Conservation (phyloP, 2,113 vertebrate genomes). For the Chaetura pelagica region DNA sequence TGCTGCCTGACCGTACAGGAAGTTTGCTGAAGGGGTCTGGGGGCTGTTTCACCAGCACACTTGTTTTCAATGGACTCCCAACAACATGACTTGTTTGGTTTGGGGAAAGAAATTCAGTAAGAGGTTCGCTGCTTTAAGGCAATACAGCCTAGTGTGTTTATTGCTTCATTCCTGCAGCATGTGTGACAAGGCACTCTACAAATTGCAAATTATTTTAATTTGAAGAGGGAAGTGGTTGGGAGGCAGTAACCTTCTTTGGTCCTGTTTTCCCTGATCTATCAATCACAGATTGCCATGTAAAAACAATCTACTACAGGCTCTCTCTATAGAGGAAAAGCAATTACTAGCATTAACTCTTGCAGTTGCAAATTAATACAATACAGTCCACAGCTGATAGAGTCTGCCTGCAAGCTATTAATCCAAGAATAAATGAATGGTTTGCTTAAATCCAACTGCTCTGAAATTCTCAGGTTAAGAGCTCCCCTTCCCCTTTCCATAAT, state of each 20-base stretch:
- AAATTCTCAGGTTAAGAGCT: background rate
- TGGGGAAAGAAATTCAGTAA: constrained; percentile 39
- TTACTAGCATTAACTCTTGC: constrained; percentile 63
- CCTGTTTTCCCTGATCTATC: constrained; percentile 64
- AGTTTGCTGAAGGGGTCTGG: constrained; percentile 65
- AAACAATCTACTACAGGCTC: constrained; percentile 47
- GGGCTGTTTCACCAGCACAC: constrained; percentile 49
- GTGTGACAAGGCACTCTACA: constrained; percentile 33
- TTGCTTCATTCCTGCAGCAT: constrained; percentile 9
- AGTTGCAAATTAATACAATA: constrained; percentile 48
- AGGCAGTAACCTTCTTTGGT: constrained; percentile 61
- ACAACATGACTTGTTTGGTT: constrained; percentile 43
- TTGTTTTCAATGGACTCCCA: constrained; percentile 50
- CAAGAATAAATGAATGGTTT: background rate
- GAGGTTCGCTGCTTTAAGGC: constrained; percentile 50
- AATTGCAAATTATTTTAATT: constrained; percentile 60
- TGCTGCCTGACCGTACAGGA: constrained; percentile 40
- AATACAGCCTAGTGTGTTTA: constrained; percentile 36
- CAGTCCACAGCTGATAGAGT: background rate
- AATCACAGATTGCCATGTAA: constrained; percentile 55
- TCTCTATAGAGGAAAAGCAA: constrained; percentile 46
- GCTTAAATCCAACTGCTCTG: background rate
- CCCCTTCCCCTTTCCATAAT: background rate
- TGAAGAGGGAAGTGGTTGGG: constrained; percentile 32
- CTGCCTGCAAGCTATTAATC: background rate